Conservation (phyloP, 30 jellyfish, hydroid and myxozoan genomes). For the Haliclystus octoradiatus region DNA sequence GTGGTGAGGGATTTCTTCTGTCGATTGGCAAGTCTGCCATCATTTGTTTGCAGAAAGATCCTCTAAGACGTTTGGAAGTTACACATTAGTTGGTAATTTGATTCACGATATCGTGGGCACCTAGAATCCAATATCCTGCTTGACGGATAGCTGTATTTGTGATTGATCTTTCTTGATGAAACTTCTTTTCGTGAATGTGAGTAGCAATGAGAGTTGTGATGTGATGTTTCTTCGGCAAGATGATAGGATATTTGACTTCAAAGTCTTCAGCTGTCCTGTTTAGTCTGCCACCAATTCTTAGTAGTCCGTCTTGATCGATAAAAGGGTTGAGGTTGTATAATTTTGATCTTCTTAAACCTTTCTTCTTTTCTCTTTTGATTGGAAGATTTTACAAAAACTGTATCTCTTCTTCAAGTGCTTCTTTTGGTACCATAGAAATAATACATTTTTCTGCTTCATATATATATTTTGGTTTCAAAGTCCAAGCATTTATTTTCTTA, state of each 20-base stretch:
- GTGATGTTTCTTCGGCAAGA: conserved; percentile 1
- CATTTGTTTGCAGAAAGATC: conserved; percentile 14
- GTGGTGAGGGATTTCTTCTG: conserved; percentile 27
- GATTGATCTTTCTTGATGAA: conserved; percentile 18
- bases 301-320: conserved; percentile 27
- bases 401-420: too few relatives aligned
- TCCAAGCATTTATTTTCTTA: too few relatives aligned
- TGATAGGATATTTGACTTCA: conserved; percentile 14
- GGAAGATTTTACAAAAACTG: too few relatives aligned
- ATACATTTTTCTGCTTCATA: too few relatives aligned
- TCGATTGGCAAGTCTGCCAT: conserved; percentile 56
- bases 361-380: too few relatives aligned
- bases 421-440: too few relatives aligned
- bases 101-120: conserved; percentile 19
- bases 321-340: conserved; percentile 12
- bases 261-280: neutral
- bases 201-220: neutral
- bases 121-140: conserved; percentile 27
- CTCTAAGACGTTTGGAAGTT: conserved; percentile 24
- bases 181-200: conserved; percentile 4
- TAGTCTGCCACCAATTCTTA: conserved; percentile 35
- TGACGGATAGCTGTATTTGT: conserved; percentile 12
- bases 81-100: conserved; percentile 13
- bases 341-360: neutral
- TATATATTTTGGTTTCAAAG: too few relatives aligned